These are phyloP conservation scores for Sinocyclocheilus maitianheensis DNA, from an alignment of 2,113 vertebrate genomes.

Conservation along the genomic window DNA sequence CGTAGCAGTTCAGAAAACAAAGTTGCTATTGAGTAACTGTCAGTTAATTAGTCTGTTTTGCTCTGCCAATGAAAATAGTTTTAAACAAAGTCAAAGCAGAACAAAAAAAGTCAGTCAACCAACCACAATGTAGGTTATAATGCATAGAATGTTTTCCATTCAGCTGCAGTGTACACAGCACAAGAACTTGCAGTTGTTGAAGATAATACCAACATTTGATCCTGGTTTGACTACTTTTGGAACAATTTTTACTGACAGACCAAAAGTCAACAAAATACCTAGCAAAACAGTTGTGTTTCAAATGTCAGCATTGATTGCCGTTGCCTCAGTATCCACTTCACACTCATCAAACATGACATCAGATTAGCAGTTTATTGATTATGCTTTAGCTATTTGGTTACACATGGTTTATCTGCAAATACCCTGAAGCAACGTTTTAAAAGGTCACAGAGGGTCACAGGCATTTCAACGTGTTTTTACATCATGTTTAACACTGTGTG, in stretches of 20 bases:
- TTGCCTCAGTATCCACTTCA: slow-evolving; percentile 42
- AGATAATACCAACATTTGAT: not conserved
- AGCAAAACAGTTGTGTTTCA: not conserved
- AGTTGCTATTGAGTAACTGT: too few relatives aligned
- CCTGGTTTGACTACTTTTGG: not conserved
- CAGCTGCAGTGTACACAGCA: not conserved
- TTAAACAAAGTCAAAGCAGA: too few relatives aligned
- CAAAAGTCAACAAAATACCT: not conserved
- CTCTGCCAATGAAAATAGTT: too few relatives aligned
- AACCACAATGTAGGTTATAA: not conserved
- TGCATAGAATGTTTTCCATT: not conserved
- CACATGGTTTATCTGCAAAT: slow-evolving; percentile 25
- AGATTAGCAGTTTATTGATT: slow-evolving; percentile 50
- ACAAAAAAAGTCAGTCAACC: too few relatives aligned
- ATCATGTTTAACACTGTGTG: not conserved
- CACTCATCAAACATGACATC: slow-evolving; percentile 32
- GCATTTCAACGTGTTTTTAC: not conserved
- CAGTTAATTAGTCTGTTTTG: too few relatives aligned
- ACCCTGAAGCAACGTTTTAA: not conserved
- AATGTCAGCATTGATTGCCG: slow-evolving; percentile 44
- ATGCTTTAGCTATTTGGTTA: slow-evolving; percentile 35
- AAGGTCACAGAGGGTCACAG: not conserved
- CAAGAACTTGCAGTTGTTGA: not conserved
- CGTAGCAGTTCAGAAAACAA: too few relatives aligned
- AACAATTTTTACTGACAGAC: slow-evolving; percentile 7